Base-by-base conservation (phyloP, 2,888 invertebrate species). In the Perithous albicinctus region DNA sequence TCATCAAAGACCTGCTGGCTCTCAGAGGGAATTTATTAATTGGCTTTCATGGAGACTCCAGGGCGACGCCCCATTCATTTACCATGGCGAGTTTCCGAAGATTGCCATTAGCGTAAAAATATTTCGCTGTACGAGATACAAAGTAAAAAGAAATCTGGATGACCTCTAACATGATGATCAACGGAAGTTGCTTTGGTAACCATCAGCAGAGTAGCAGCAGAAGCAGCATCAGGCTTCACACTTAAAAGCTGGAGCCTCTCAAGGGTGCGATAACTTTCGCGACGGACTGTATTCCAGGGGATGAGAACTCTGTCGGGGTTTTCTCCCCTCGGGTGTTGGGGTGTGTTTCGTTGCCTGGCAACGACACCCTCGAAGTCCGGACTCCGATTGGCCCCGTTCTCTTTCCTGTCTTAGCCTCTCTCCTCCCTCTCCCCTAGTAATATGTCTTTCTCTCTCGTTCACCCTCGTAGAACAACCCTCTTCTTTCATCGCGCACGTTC, bases 331-430 rank as follows among this genome's bases (percentile, higher is more conserved):
- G 87, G 87, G 85, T 87, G 85, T 90, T 88, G 87, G 85, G 89
- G 89, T 88, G 90, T 89, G 89, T 90, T 88, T 89, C 88, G 92
- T 92, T 91, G 92, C 92, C 88, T 87, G 88, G 92, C 92, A 92
- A 92, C 92, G 88, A 89, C 88, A 90, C 90, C 89, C 89, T 88
- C 89, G 81, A 88, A 87, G 88, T 88, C 88, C 88, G 86, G 67
- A 86, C 87, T 89, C 89, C 87, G 90, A 92, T 91, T 91, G 90
- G 91, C 89, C 89, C 89, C 87, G 86, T 88, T 85, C 87, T 86
- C 87, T 88, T 86, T 88, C 87, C 88, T 88, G 86, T 88, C 88
- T 89, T 84, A 85, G 84, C 83, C 84, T 38, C 75, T 77, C 75
- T 70, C 78, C 69, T 66, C 76, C 82, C 83, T 67, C 76, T 69